phyloP scores from a whole-genome alignment of 37 sponge, comb jelly and placozoan species.

The Cladorhizidae sp. region DNA sequence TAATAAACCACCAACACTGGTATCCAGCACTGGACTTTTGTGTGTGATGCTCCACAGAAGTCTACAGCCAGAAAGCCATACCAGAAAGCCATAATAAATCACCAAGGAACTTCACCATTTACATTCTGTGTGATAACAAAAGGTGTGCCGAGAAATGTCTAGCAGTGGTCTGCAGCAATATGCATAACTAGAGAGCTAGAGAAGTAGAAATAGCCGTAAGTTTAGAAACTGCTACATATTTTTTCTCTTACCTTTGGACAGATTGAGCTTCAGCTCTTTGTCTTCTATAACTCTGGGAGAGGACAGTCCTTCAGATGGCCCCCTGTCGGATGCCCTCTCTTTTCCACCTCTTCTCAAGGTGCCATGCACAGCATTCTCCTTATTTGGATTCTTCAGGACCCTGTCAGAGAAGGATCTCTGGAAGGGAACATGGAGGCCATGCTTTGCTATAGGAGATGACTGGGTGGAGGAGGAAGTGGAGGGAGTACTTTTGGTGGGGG shows the following conservation, averaged over 20 bases:
- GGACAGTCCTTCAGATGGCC: neutral
- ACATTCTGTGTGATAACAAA: too few relatives aligned
- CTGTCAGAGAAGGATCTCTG: neutral
- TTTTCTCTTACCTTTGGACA: neutral
- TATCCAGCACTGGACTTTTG: too few relatives aligned
- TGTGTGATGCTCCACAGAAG: too few relatives aligned
- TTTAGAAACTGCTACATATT: too few relatives aligned
- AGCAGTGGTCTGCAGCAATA: too few relatives aligned
- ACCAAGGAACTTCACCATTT: too few relatives aligned
- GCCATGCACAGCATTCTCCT: constrained; percentile 1
- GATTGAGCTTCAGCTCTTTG: constrained; percentile 1
- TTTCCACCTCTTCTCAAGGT: neutral
- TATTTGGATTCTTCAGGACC: neutral
- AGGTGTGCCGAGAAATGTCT: too few relatives aligned
- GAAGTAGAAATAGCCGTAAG: too few relatives aligned
- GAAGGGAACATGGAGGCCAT: neutral
- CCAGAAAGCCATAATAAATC: too few relatives aligned
- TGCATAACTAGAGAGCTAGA: too few relatives aligned
- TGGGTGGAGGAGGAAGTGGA: neutral
- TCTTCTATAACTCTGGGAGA: constrained; percentile 6
- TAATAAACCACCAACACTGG: too few relatives aligned
- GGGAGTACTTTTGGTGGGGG: neutral
- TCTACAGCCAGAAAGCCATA: too few relatives aligned
- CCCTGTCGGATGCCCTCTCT: neutral
- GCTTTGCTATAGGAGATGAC: neutral